phyloP scores from a whole-genome alignment of 2,113 vertebrate species.

The Lathamus discolor region DNA sequence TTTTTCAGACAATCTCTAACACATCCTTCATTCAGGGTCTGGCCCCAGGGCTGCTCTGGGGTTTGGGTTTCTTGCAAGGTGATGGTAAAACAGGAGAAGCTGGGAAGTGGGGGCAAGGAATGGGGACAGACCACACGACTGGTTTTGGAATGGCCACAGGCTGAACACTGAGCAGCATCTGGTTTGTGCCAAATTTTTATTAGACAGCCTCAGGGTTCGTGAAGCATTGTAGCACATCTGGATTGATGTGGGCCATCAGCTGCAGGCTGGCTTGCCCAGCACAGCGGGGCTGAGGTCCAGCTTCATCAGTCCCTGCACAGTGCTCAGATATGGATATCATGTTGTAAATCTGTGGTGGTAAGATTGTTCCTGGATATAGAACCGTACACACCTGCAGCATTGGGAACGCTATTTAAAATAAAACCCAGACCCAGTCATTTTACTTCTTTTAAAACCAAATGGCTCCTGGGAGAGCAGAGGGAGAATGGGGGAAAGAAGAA shows the following conservation, averaged over 20 bases:
- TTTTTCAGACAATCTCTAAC: not conserved
- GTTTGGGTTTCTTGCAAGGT: not conserved
- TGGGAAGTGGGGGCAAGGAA: not conserved
- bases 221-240: not conserved
- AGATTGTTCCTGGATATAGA: not conserved
- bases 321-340: fast-evolving
- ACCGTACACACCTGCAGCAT: not conserved
- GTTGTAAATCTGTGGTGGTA: not conserved
- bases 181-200: not conserved
- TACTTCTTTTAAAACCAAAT: not conserved
- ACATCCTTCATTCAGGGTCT: not conserved
- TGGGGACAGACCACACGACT: fast-evolving
- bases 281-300: not conserved
- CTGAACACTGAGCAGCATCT: not conserved
- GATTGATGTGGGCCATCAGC: not conserved
- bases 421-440: not conserved
- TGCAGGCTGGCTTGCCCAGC: not conserved
- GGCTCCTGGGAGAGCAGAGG: not conserved
- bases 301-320: not conserved
- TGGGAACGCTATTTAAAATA: not conserved
- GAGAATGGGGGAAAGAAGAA: not conserved
- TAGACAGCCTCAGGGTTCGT: not conserved
- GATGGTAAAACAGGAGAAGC: not conserved
- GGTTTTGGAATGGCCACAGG: no score
- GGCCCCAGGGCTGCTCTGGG: not conserved